These are phyloP conservation scores for Eudemis profundana DNA, from an alignment of 2,888 invertebrate species.

Conservation along the genomic window DNA sequence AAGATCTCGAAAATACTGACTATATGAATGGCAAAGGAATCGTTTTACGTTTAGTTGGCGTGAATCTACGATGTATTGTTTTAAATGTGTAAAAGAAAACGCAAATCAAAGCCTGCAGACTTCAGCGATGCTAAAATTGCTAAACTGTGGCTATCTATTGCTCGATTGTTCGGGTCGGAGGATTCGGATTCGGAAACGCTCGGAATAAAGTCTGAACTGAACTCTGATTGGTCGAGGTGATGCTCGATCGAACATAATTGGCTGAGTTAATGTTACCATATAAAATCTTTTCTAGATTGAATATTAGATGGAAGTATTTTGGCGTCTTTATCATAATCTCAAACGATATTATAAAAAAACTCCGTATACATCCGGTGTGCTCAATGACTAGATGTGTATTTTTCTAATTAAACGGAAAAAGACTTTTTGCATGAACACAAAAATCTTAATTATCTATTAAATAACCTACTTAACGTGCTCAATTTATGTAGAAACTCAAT, in stretches of 20 bases:
- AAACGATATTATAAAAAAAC: conserved; percentile 17
- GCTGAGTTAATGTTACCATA: conserved; percentile 15
- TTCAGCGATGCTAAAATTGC: conserved; percentile 39
- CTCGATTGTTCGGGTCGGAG: conserved; percentile 28
- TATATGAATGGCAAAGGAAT: conserved; percentile 20
- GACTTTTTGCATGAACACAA: too few species aligned
- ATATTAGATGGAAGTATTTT: background rate
- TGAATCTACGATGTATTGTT: conserved; percentile 17
- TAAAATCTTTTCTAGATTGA: background rate
- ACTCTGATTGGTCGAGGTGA: conserved; percentile 9
- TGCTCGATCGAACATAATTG: conserved; percentile 14
- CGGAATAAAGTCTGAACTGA: background rate
- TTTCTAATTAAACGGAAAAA: too few species aligned
- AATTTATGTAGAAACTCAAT: too few species aligned
- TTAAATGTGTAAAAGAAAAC: conserved; percentile 16
- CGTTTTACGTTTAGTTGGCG: conserved; percentile 4
- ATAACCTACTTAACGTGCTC: too few species aligned
- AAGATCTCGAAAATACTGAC: conserved; percentile 49
- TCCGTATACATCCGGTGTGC: background rate
- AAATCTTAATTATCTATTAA: too few species aligned
- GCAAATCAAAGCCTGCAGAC: conserved; percentile 38
- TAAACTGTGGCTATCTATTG: conserved; percentile 27
- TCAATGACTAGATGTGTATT: too few species aligned
- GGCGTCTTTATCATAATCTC: background rate
- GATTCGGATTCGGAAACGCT: conserved; percentile 8